These are phyloP conservation scores for Lathamus discolor DNA, from an alignment of 2,113 vertebrate species.

Conservation along the genomic window DNA sequence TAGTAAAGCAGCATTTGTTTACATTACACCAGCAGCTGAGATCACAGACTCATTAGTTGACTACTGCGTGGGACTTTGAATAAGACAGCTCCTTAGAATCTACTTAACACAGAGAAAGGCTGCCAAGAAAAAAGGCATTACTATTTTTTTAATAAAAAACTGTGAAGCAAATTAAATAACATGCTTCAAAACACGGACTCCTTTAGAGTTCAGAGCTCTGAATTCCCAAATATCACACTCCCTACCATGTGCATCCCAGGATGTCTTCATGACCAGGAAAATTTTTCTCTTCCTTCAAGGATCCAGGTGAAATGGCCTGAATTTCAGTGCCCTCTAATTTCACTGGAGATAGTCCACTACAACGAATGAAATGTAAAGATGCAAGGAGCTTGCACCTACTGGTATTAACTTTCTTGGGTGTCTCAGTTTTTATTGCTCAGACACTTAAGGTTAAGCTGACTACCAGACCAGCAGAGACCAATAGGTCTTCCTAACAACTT, in stretches of 20 bases:
- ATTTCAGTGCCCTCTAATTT: background rate
- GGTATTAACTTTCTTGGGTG: background rate
- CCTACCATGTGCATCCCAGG: accelerated
- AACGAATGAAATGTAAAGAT: background rate
- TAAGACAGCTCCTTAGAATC: background rate
- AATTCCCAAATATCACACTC: background rate
- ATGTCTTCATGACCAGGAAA: background rate
- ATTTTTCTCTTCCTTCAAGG: background rate
- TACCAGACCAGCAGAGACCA: background rate
- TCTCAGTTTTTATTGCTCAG: background rate
- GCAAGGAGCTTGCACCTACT: background rate
- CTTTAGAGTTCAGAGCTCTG: background rate
- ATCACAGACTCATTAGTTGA: background rate
- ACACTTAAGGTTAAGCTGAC: background rate
- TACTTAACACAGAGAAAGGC: background rate
- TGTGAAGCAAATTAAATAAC: background rate
- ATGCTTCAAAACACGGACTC: background rate
- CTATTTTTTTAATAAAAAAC: background rate
- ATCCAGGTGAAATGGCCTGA: background rate
- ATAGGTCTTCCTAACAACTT: background rate
- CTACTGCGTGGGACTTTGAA: background rate
- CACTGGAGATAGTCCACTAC: background rate
- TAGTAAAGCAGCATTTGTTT: background rate
- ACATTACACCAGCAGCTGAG: background rate
- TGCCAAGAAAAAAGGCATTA: background rate